Conservation (phyloP, 2,113 vertebrate species). For the Oncorhynchus mykiss region DNA sequence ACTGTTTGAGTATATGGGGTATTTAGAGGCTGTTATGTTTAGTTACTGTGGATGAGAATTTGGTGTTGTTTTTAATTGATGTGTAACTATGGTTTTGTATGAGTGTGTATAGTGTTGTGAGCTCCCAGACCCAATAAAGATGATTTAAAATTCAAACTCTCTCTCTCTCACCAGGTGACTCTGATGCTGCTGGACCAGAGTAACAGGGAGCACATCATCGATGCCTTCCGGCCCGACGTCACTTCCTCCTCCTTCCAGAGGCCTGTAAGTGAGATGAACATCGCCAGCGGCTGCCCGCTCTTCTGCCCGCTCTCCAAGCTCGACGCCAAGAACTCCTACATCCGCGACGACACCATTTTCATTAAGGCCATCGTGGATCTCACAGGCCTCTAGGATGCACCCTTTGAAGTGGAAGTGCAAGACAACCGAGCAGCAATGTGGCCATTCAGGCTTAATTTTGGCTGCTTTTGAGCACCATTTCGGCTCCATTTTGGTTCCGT, state of each 20-base stretch:
- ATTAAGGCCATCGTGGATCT: conserved; percentile 98
- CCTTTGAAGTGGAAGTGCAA: not conserved
- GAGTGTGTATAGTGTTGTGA: too few relatives aligned
- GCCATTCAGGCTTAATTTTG: conserved; percentile 29
- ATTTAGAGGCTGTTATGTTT: too few relatives aligned
- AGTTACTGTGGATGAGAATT: too few relatives aligned
- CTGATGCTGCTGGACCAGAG: conserved; percentile 97
- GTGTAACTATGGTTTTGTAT: too few relatives aligned
- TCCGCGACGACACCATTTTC: conserved; percentile 94
- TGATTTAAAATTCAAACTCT: too few relatives aligned
- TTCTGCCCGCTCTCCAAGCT: conserved; percentile 93
- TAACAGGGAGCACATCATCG: conserved; percentile 94
- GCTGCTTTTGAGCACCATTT: conserved; percentile 28
- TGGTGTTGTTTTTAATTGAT: too few relatives aligned
- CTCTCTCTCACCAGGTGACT: conserved; percentile 81
- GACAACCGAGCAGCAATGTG: conserved; percentile 54
- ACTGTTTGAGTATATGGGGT: too few relatives aligned
- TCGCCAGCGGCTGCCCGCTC: conserved; percentile 95
- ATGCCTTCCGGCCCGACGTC: conserved; percentile 91
- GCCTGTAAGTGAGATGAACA: conserved; percentile 93
- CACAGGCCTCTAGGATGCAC: conserved; percentile 82
- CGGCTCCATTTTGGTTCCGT: conserved; percentile 15
- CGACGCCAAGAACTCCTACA: conserved; percentile 90
- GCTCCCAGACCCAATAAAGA: too few relatives aligned
- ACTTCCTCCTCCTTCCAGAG: conserved; percentile 94